Evolutionary conservation across 2,113 vertebrate genomes (phyloP), one percentile per base, ranked within the genome.

Genomic region (Rhinopomastus cyanomelas): DNA sequence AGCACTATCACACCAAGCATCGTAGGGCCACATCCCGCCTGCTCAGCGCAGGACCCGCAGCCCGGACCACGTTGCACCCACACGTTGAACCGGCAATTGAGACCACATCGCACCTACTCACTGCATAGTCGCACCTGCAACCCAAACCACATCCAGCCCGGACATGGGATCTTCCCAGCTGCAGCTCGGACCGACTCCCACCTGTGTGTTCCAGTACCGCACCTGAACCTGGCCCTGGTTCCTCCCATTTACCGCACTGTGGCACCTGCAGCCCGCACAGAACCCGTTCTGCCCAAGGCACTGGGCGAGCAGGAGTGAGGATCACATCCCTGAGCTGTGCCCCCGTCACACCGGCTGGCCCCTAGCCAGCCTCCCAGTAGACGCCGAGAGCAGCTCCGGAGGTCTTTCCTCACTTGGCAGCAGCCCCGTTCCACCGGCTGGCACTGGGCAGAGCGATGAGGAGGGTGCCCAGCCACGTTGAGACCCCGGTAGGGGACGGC

Each of bases 271-370:
- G 0, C 7, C n/a, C 19, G 4, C 46, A 8, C 29, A 5, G 36
- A 9, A 26, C 44, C 34, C 30, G 52, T 1, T 6, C 44, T 4
- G 4, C 1, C 21, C 16, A 4, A 6, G 0, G 19, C 1, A 0
- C 57, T 1, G 16, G 1, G 75, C 66, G 0, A 32, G 15, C 25
- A 6, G 69, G 68, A 16, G 12, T 4, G 3, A 52, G 46, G 72
- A 36, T 29, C 29, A 5, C 1, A 18, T 62, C 68, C 49, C 32
- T 6, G 8, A 27, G 19, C 39, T 36, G 66, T 25, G 14, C 10
- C 12, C 9, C 27, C 30, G 20, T 53, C 82, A 4, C 82, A 62
- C 29, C 85, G 27, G 74, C 81, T n/a, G 78, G 56, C 52, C 60
- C 60, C 25, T 68, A 15, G 6, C 51, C 74, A 9, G 20, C 34